Evolutionary conservation across 2,113 vertebrate genomes (phyloP).

Genomic region (Symphodus melops): DNA sequence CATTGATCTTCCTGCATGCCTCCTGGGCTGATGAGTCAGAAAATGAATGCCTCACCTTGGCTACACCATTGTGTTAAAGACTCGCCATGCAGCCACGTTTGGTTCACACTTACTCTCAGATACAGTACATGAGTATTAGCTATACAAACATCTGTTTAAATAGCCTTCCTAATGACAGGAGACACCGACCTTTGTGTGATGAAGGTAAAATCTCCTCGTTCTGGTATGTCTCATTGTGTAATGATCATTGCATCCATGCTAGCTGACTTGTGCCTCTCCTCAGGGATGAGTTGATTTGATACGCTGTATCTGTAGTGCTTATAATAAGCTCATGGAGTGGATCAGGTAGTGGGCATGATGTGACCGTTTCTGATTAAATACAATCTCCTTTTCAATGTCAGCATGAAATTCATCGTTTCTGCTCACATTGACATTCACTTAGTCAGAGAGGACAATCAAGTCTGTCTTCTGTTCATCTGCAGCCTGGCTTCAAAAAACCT

Average conservation of each 20-base stretch:
- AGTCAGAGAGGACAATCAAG: background rate
- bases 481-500: background rate
- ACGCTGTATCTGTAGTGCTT: background rate
- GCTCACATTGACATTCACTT: background rate
- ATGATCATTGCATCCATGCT: slow-evolving; percentile 2
- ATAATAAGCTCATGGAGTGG: background rate
- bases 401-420: slow-evolving; percentile 10
- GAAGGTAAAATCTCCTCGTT: background rate
- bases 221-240: background rate
- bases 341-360: background rate
- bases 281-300: background rate
- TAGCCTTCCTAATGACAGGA: no score
- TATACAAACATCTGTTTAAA: no score
- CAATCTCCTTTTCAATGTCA: background rate
- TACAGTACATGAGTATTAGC: no score
- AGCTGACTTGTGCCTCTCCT: background rate
- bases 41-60: no score
- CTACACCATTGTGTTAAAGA: no score
- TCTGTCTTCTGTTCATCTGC: background rate
- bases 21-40: no score
- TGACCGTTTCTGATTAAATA: slow-evolving; percentile 3
- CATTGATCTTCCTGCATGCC: no score
- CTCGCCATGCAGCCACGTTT: no score
- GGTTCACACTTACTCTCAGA: no score
- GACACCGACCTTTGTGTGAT: no score